Conservation (phyloP, 2,113 vertebrate genomes). For the Tragelaphus buxtoni region DNA sequence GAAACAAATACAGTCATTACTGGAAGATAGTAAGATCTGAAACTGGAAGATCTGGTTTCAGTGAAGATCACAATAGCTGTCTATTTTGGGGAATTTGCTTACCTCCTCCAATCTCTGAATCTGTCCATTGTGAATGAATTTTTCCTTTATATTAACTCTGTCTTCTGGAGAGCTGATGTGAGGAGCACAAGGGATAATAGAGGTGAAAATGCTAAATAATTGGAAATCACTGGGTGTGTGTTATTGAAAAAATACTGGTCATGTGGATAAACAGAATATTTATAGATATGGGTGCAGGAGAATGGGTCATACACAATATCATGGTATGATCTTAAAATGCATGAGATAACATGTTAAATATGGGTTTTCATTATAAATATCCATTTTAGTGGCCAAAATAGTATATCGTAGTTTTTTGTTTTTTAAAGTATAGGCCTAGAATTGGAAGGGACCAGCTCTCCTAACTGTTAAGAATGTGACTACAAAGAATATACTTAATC, state of each 20-base stretch:
- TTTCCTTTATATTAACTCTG: neutral
- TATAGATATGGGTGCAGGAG: rapidly evolving
- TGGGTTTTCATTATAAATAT: neutral
- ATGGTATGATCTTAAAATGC: neutral
- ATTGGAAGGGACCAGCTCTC: neutral
- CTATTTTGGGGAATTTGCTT: neutral
- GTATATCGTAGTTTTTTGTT: neutral
- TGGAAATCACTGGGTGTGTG: neutral
- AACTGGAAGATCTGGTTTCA: neutral
- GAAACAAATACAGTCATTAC: neutral
- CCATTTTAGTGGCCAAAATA: neutral
- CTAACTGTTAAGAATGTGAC: neutral
- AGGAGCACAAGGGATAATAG: neutral
- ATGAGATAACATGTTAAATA: neutral
- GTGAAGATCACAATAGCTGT: neutral
- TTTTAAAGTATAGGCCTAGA: neutral
- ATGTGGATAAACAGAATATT: neutral
- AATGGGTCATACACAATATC: neutral
- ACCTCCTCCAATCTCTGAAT: neutral
- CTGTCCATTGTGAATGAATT: neutral
- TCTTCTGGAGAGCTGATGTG: neutral
- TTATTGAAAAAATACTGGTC: neutral
- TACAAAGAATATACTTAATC: neutral
- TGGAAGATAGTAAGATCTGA: neutral
- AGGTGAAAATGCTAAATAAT: neutral